phyloP scores from a whole-genome alignment of 2,113 vertebrate genomes.

The Ammodytes marinus region DNA sequence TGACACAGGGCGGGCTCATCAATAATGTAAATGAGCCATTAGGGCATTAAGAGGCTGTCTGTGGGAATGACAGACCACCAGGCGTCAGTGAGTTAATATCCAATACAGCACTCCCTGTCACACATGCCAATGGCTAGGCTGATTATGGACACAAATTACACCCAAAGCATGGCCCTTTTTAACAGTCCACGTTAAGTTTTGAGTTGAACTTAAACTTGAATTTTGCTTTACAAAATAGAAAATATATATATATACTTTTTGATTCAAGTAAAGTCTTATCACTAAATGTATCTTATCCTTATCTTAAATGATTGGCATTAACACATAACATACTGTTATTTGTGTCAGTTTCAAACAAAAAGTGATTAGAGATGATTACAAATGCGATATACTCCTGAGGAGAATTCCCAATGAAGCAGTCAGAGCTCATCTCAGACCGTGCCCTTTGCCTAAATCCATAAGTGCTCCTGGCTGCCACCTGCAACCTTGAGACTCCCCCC shows the following conservation, averaged over 20 bases:
- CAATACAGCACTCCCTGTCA: slow-evolving; percentile 75
- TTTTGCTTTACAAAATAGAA: background rate
- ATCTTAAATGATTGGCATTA: slow-evolving; percentile 1
- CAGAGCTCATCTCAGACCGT: slow-evolving; percentile 54
- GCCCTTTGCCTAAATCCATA: slow-evolving; percentile 76
- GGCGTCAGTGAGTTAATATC: slow-evolving; percentile 82
- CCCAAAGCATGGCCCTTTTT: background rate
- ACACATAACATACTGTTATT: slow-evolving; percentile 6
- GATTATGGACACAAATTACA: slow-evolving; percentile 52
- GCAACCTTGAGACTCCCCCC: slow-evolving; percentile 83
- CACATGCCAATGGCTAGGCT: slow-evolving; percentile 62
- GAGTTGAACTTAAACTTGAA: background rate
- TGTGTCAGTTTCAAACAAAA: slow-evolving; percentile 50
- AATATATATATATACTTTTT: slow-evolving; percentile 6
- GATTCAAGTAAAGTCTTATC: slow-evolving; percentile 1
- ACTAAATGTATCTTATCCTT: background rate
- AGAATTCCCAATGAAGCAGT: slow-evolving; percentile 69
- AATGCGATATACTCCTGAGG: slow-evolving; percentile 49
- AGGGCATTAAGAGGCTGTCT: slow-evolving; percentile 91
- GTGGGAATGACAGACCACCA: slow-evolving; percentile 91
- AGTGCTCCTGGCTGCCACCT: slow-evolving; percentile 73
- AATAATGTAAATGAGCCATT: slow-evolving; percentile 98
- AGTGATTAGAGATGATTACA: slow-evolving; percentile 56
- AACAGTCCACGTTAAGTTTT: slow-evolving; percentile 8
- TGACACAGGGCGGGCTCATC: slow-evolving; percentile 96